phyloP scores from a whole-genome alignment of 2,113 vertebrate species.

The Sander vitreus region DNA sequence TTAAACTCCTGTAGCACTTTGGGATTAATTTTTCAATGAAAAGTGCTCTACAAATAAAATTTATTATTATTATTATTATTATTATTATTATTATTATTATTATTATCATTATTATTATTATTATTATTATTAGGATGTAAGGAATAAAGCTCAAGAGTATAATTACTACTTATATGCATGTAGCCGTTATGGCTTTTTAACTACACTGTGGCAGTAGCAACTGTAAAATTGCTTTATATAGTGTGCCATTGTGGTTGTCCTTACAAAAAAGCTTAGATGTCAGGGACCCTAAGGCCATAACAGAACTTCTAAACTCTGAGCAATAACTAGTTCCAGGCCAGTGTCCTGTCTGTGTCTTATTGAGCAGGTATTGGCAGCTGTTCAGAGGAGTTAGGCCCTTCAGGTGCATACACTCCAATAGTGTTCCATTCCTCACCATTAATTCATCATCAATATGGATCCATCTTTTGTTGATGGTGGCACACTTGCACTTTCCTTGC shows the following conservation, averaged over 20 bases:
- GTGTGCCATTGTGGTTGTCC: neutral
- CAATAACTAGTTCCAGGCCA: constrained; percentile 41
- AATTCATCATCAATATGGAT: constrained; percentile 73
- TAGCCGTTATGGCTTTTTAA: neutral
- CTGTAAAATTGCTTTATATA: constrained; percentile 12
- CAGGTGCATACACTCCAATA: constrained; percentile 58
- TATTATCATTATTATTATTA: too few relatives aligned
- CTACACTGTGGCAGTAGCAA: neutral
- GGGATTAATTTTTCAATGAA: too few relatives aligned
- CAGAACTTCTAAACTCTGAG: constrained; percentile 59
- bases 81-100: too few relatives aligned
- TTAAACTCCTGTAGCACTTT: too few relatives aligned
- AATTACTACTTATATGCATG: neutral
- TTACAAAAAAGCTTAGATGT: constrained; percentile 1
- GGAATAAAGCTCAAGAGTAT: neutral
- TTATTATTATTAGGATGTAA: neutral
- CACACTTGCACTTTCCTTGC: constrained; percentile 86
- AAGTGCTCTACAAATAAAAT: too few relatives aligned
- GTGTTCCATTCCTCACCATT: constrained; percentile 73
- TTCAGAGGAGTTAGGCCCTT: constrained; percentile 60
- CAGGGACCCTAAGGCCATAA: constrained; percentile 9
- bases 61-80: too few relatives aligned
- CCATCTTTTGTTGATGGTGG: constrained; percentile 88
- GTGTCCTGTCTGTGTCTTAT: constrained; percentile 71
- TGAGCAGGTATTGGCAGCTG: constrained; percentile 72